Percentiles rank a stretch among this genome's conserved stretches.
Evolutionary conservation across 2,113 vertebrate species (phyloP).

Genomic region (Grantiella picta): DNA sequence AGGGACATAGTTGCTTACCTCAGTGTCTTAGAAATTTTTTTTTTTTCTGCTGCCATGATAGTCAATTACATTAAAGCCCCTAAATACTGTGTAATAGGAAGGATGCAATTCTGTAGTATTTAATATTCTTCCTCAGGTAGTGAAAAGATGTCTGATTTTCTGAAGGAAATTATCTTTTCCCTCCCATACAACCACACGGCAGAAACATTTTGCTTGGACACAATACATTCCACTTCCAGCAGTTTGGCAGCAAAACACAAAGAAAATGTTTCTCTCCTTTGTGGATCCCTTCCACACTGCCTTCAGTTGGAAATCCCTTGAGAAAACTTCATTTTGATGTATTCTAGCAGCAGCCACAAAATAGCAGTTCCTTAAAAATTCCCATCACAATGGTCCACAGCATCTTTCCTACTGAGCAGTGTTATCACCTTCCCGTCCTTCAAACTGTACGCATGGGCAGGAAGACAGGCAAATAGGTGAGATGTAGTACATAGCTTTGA

Average conservation of each 20-base stretch:
- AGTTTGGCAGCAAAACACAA: neutral
- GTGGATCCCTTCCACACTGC: neutral
- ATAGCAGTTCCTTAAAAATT: neutral
- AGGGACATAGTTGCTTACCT: neutral
- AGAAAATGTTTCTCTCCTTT: neutral
- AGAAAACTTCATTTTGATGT: neutral
- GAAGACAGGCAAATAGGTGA: neutral
- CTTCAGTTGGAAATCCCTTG: neutral
- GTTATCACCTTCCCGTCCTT: neutral
- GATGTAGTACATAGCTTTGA: neutral
- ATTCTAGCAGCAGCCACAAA: neutral
- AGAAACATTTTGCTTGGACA: neutral
- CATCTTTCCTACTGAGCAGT: rapidly evolving
- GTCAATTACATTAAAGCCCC: neutral
- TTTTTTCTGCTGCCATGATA: neutral
- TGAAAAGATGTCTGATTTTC: neutral
- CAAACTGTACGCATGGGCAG: neutral
- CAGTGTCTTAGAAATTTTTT: neutral
- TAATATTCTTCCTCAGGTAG: neutral
- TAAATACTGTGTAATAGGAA: neutral
- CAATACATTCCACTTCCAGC: slow-evolving; percentile 10
- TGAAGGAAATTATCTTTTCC: neutral
- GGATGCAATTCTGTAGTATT: neutral
- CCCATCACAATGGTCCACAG: neutral
- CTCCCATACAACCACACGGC: neutral